These are phyloP conservation scores for Drosophila arawakana DNA, from an alignment of 1,140 invertebrate genomes.

Conservation along the genomic window DNA sequence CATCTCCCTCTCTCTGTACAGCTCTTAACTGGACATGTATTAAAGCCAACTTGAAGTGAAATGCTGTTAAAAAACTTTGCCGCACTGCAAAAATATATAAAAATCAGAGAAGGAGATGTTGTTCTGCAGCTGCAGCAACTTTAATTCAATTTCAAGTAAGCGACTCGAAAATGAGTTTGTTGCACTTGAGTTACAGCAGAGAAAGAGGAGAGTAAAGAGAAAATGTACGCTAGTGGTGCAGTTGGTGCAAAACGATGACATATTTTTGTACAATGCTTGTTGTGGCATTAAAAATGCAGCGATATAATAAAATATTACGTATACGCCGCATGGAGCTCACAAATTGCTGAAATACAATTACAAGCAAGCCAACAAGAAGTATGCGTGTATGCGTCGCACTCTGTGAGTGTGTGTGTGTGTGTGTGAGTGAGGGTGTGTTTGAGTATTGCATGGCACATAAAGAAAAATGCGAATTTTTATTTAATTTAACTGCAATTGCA, in stretches of 20 bases:
- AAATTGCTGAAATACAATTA: constrained; percentile 76
- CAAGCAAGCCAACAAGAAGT: constrained; percentile 42
- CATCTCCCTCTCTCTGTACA: not conserved
- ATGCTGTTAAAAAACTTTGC: constrained; percentile 42
- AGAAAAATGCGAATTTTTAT: constrained; percentile 69
- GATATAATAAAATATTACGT: constrained; percentile 70
- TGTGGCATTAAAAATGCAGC: constrained; percentile 49
- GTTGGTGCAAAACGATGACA: constrained; percentile 52
- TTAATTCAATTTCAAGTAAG: constrained; percentile 71
- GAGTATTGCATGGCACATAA: constrained; percentile 47
- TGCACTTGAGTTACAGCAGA: constrained; percentile 36
- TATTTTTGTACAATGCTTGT: constrained; percentile 55
- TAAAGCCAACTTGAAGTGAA: constrained; percentile 67
- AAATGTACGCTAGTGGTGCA: not conserved
- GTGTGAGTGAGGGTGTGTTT: not conserved
- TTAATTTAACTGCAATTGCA: constrained; percentile 66
- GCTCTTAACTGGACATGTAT: constrained; percentile 74
- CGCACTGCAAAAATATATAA: constrained; percentile 30
- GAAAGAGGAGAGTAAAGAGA: not conserved
- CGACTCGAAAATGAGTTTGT: constrained; percentile 62
- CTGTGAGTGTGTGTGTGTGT: not conserved
- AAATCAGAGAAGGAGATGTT: constrained; percentile 34
- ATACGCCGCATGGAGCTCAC: constrained; percentile 48
- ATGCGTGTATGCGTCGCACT: constrained; percentile 5
- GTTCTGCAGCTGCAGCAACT: constrained; percentile 29